phyloP scores from a whole-genome alignment of 2,888 invertebrate genomes.

The Caenorhabditis angaria region DNA sequence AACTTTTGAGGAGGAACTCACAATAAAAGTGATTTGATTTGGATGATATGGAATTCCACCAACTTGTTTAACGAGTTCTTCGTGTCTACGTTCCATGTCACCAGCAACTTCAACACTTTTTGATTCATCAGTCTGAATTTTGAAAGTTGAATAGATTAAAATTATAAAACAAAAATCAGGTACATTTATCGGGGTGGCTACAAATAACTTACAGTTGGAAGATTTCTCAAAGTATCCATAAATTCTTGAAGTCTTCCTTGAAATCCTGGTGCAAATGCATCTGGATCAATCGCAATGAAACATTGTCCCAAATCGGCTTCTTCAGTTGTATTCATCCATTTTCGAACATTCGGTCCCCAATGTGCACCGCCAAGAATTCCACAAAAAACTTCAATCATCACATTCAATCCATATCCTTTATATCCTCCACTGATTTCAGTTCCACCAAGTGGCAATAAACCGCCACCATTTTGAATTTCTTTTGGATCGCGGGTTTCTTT shows the following conservation, averaged over 20 bases:
- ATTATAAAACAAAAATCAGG: no score
- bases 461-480: slow-evolving; percentile 72
- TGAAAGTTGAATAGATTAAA: slow-evolving; percentile 14
- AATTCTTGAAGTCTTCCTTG: slow-evolving; percentile 61
- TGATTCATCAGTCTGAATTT: slow-evolving; percentile 46
- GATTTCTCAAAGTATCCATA: slow-evolving; percentile 60
- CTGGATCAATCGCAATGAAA: slow-evolving; percentile 67
- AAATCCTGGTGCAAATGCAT: slow-evolving; percentile 68
- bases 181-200: background rate
- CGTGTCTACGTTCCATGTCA: slow-evolving; percentile 64
- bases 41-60: slow-evolving; percentile 69
- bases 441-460: slow-evolving; percentile 75
- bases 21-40: slow-evolving; percentile 61
- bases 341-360: slow-evolving; percentile 83
- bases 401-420: slow-evolving; percentile 86
- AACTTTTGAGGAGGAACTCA: background rate
- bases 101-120: slow-evolving; percentile 63
- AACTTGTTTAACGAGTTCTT: slow-evolving; percentile 54
- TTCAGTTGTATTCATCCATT: slow-evolving; percentile 80
- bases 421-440: slow-evolving; percentile 78
- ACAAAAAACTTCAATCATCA: slow-evolving; percentile 87
- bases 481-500: slow-evolving; percentile 72
- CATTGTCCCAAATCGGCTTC: slow-evolving; percentile 76
- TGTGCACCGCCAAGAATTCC: slow-evolving; percentile 81
- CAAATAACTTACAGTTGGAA: slow-evolving; percentile 50